phyloP scores from a whole-genome alignment of 2,888 invertebrate genomes.

The Drosophila paracracens region DNA sequence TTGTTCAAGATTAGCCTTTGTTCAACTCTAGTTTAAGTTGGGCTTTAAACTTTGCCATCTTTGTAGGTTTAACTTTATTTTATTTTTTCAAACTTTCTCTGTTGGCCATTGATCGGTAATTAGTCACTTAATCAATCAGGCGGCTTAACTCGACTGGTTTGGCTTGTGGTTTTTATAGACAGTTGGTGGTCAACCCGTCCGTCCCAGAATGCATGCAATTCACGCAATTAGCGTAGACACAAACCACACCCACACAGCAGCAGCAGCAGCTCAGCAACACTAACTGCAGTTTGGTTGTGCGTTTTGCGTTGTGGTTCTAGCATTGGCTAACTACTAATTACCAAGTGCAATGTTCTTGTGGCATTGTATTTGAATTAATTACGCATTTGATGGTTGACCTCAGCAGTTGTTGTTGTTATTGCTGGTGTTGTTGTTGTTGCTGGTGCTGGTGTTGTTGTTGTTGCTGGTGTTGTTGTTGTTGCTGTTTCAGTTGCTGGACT shows the following conservation, averaged over 20 bases:
- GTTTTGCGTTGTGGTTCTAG: conserved; percentile 1
- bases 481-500: conserved; percentile 17
- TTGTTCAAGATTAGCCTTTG: neutral
- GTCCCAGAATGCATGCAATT: conserved; percentile 34
- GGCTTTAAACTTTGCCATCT: neutral
- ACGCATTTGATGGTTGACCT: conserved; percentile 66
- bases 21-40: neutral
- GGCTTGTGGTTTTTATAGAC: neutral
- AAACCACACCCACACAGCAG: conserved; percentile 30
- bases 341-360: conserved; percentile 58
- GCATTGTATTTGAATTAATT: conserved; percentile 74
- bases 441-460: conserved; percentile 35
- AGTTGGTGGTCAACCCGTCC: neutral
- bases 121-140: conserved; percentile 33
- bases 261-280: conserved; percentile 1
- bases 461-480: conserved; percentile 19
- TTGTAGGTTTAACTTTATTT: neutral
- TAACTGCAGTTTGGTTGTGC: neutral
- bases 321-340: conserved; percentile 44
- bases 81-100: neutral
- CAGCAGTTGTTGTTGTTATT: conserved; percentile 31
- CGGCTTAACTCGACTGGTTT: conserved; percentile 3
- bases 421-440: conserved; percentile 21
- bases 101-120: conserved; percentile 10
- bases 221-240: conserved; percentile 61